Base-by-base conservation (phyloP, 2,888 invertebrate genomes). In the Drosophila neonasuta region DNA sequence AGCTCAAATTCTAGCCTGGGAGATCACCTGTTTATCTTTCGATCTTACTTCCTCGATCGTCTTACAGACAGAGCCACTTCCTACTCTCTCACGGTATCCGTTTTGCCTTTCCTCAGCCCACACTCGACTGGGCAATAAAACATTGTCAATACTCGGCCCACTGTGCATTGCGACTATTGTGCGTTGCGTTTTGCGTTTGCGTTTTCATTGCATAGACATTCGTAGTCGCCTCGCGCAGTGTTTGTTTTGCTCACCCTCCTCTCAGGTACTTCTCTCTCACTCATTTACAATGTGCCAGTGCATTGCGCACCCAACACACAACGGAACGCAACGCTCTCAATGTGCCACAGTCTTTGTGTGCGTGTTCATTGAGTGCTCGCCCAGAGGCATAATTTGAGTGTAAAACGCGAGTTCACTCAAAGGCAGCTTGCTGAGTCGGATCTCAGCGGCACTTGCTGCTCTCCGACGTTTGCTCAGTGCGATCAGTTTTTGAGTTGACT, bases 401-500 rank as follows among this genome's bases (percentile, higher is more conserved):
- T 61, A 39, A 57, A 46, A 29, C 15, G 20, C 3, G 4, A 45
- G 4, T 15, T 8, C 45, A 46, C 45, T 56, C 46, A 17, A 46
- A 5, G 4, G 29, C 36, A n/a, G n/a, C 6, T 6, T 32, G 13
- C 34, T 20, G 11, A 45, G 3, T 36, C 41, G 56, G 50, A 48
- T 70, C 70, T 72, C 70, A 68, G 71, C 58, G 70, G 71, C 77
- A 74, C 74, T 86, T 74, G 80, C 76, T 79, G 86, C 62, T 82
- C 66, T 70, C 52, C 42, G 64, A 49, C 54, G 49, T 60, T 49
- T 58, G 62, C 54, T 67, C 69, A 68, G 78, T 77, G 73, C 71
- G 87, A 88, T 90, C 90, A 90, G 89, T 90, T 88, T 83, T 81
- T 87, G 88, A 90, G 89, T 84, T 88, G 89, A 88, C 87, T 87